Base-by-base conservation (phyloP, 30 jellyfish, hydroid and myxozoan genomes). In the Aurelia aurita region DNA sequence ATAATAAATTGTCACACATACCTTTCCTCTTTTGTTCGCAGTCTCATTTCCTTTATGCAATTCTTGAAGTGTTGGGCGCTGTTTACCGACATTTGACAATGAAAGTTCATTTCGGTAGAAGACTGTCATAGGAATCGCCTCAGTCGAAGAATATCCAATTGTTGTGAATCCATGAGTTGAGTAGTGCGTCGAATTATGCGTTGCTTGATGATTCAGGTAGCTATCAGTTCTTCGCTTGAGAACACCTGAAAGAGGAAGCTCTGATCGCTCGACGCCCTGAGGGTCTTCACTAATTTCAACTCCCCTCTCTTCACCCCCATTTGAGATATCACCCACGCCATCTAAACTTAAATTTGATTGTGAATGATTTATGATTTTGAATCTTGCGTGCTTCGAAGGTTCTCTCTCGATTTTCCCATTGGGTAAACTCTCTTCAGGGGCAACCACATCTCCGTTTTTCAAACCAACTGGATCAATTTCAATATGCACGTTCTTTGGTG, bases 101-200 rank as follows among this genome's bases (percentile, higher is more conserved):
- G 99, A 89, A 54, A 72, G 88, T 58, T 95, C 97, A 49, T 95
- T 95, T 49, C 97, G 82, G 89, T 95, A 95, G 77, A 95, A 95
- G 2, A 86, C 96, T 15, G 99, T 80, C 97, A 95, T 73, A 12
- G 99, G 99, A 27, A 95, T 93, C 9, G 99, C 99, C 57, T 95
- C 99, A 57, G 95, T 97, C 21, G 99, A 84, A 25, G 96, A 89
- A 74, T 93, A 93, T 10, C 98, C 98, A 18, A 93, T 76, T 13
- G 97, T 93, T 2, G 83, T 69, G 68, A 83, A 73, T 5, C 91
- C 91, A 15, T 78, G 87, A 20, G 96, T 87, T 14, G 88, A n/a
- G n/a, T n/a, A n/a, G n/a, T n/a, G n/a, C n/a, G n/a, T n/a, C n/a
- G n/a, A 53, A 58, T 69, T 72, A 51, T 76, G 88, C 2, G 47